Base-by-base conservation (phyloP, 2,888 invertebrate genomes). In the Orthosia gracilis region DNA sequence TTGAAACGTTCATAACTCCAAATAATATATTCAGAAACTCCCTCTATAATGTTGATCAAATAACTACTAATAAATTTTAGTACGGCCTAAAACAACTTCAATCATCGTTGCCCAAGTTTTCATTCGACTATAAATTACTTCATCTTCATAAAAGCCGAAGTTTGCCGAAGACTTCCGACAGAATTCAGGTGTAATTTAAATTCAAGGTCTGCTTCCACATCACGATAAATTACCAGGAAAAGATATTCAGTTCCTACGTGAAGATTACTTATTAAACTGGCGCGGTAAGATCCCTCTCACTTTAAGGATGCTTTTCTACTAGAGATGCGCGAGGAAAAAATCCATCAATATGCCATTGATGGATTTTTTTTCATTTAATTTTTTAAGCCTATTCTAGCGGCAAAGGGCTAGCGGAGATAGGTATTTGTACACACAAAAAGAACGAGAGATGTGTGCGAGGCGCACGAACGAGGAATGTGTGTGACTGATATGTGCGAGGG, bases 221-320 rank as follows among this genome's bases (percentile, higher is more conserved):
- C 78, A 82, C 85, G 79, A 88, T 86, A 89, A 89, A 89, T 89
- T 88, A 80, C 76, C 47, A 59, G 70, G 66, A 74, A 83, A 82
- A 82, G 82, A 82, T 81, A 55, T 75, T 87, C 83, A 80, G 72
- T 26, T 84, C 87, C 86, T 72, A 80, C 86, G 87, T 86, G 86
- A 83, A 85, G 82, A 89, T 91, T 88, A 91, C 89, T 92, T 92
- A 91, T 91, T 90, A 90, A 90, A 87, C 87, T 85, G 80, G 79
- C 82, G 77, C 84, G 79, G 84, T 82, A 78, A 83, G 88, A 82
- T 86, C 68, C 76, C 70, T 78, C 80, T 82, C 83, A 81, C 80
- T 88, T 86, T 83, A 81, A n/a, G 61, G 61, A 40, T 61, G 61
- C 13, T 61, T 17, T 45, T 21, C 40, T 15, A 21, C 59, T 5